Base-by-base conservation (phyloP, 2,888 invertebrate genomes). In the Priocnemis perturbator region DNA sequence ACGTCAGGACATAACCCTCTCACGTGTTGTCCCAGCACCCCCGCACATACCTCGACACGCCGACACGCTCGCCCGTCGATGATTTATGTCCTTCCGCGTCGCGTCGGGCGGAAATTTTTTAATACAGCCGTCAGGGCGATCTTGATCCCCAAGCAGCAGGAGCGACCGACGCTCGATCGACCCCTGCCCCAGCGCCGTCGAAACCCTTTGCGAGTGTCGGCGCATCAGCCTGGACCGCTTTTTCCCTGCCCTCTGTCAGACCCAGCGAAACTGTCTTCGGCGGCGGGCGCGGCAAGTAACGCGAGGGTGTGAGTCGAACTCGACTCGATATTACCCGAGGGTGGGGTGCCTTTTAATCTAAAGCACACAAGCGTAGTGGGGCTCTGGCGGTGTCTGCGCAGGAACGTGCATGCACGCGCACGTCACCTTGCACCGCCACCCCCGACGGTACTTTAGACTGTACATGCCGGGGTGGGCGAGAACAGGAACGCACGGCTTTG, bases 341-440 rank as follows among this genome's bases (percentile, higher is more conserved):
- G 50, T 17, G 19, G 50, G 78, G 69, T 73, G 78, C 64, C 69
- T 77, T 79, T 77, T 81, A 81, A 80, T 80, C 78, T 61, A 63
- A 67, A 64, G 66, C 74, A 61, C 68, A 74, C 78, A 71, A 68
- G 30, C 65, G 64, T 55, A 45, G 17, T 48, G 66, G 69, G 69
- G 69, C 59, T 56, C 63, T 58, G 44, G 23, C 53, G 55, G 30
- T 70, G 69, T 37, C 37, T 37, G 37, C 14, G 37, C 37, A 37
- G 1, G 37, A 7, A 37, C 37, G 58, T 11, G 37, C 37, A 37
- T 37, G 37, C 37, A 37, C 37, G 58, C 67, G 63, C 66, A 21
- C 68, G 71, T 73, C 74, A 74, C 71, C 72, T 74, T 68, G 75
- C 76, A 37, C 37, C 7, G 7, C 37, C 37, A 1, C 11, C 7